Base-by-base conservation (phyloP, 2,113 vertebrate species). In the Collichthys lucidus region DNA sequence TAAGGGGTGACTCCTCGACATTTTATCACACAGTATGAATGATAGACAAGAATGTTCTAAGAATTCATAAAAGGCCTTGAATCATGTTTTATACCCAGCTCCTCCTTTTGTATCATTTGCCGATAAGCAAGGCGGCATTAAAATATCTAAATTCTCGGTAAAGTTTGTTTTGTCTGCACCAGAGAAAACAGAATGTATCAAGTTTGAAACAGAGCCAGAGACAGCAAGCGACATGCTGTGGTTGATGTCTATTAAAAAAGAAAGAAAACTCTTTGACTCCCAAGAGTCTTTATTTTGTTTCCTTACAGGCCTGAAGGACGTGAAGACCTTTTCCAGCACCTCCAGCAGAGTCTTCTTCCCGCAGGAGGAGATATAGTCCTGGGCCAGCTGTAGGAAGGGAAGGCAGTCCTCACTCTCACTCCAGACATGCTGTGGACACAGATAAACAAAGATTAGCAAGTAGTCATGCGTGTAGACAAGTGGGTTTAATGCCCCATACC, bases 351-450 rank as follows among this genome's bases (percentile, higher is more conserved):
- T 99, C 94, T 99, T 99, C 94, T 99, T 98, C 91, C 98, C 98
- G 12, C 98, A 99, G 84, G 98, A 99, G 47, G 98, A 99, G 93
- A 99, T 99, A 94, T 99, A 99, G 86, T 99, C 98, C 93, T 99
- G 98, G 3, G 98, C 98, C 0, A 99, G 93, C 93, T 99, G 98
- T 81, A 99, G 94, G 85, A 98, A 99, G 68, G 98, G 98, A 84
- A 99, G 96, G 93, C 98, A 99, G 93, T 99, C 98, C 89, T 99
- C 98, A 7, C 98, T 99, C 93, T 99, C 98, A 6, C 98, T 99
- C 98, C 98, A 99, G 87, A 99, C 98, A 0, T 99, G 98, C 98
- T 99, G 80, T 15, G 89, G 15, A 91, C 76, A 90, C 69, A 89
- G 4, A 86, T 2, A 83, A 46, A 72, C 65, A 56, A 17, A 55